A percentile compares a stretch with the other conserved stretches of the same genome.
Conservation (phyloP, 1,140 invertebrate genomes). For the Euglossa dilemma region DNA sequence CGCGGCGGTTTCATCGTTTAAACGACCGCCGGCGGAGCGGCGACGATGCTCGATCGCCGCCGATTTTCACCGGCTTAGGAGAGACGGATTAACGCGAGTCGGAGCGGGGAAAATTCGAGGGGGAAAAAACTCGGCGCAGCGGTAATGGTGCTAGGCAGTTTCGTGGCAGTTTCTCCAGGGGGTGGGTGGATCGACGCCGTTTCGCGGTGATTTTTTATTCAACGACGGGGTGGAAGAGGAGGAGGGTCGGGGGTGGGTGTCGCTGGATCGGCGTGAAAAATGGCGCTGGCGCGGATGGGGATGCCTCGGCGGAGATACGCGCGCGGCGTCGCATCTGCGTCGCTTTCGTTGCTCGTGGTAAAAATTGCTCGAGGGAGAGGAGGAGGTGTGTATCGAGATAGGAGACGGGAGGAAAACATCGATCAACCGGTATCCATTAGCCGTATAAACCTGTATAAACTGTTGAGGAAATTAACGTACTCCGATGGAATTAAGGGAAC, state of each 20-base stretch:
- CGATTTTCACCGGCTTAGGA: constrained; percentile 9
- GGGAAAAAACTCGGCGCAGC: too few relatives aligned
- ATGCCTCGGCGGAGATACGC: constrained; percentile 27
- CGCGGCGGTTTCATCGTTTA: constrained; percentile 29
- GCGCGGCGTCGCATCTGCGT: constrained; percentile 21
- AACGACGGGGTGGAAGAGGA: background rate
- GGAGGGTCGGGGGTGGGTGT: constrained; percentile 15
- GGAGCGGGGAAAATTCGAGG: too few relatives aligned
- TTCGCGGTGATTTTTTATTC: constrained; percentile 46
- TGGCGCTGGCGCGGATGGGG: constrained; percentile 33
- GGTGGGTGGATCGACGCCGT: background rate
- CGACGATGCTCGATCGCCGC: background rate
- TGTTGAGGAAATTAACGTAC: background rate
- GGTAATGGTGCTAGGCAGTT: background rate
- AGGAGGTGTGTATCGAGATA: background rate
- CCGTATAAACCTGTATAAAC: too few relatives aligned
- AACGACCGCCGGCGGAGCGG: background rate
- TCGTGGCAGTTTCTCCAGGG: background rate
- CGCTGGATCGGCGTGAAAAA: constrained; percentile 46
- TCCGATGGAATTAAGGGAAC: background rate
- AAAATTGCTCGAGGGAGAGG: background rate
- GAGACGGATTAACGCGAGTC: background rate
- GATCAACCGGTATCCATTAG: background rate
- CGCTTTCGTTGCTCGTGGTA: background rate
- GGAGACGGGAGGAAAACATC: background rate